Evolutionary conservation across 2,888 invertebrate genomes (phyloP), one percentile per base, ranked within the genome.

Genomic region (Eristalis intricaria): DNA sequence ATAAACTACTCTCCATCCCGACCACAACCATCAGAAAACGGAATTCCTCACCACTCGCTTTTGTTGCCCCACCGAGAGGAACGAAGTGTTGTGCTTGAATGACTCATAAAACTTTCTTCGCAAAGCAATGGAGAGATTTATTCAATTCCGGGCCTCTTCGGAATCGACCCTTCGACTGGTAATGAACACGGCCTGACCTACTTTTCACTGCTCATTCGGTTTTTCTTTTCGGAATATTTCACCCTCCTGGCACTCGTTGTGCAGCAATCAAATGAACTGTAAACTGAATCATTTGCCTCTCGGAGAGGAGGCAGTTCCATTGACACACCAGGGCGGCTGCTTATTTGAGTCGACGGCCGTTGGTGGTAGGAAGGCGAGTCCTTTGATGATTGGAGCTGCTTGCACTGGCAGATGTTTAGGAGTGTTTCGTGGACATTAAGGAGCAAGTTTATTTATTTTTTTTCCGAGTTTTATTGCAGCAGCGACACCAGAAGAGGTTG

Each of bases 81-180:
- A 65, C 13, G 19, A 26, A 19, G 35, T n/a, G 22, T 35, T 69
- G 26, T 60, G 26, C 70, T 23, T 40, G 70, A 70, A 60, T 70
- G 70, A 38, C 23, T 38, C 70, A 70, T 70, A 70, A 70, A 70
- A 70, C 58, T 35, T 38, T 60, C 35, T 4, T 19, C 58, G 38
- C 35, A 70, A 58, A 58, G 70, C 23, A 70, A 60, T 15, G 26
- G 23, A 70, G 58, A 58, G 58, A 70, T 70, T 70, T 70, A 70
- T 70, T 58, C 60, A 50, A 60, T 60, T 35, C 23, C 56, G 23
- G 60, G 60, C 5, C 26, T 23, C 5, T 60, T 60, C 50, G 19
- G 19, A 7, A 50, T 50, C 50, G 50, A 50, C 50, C 50, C 50
- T 50, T 50, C 50, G 50, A 19, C 15, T 60, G 26, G 26, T 60